A percentile compares a stretch with the other conserved stretches of the same genome.
Conservation (phyloP, 2,113 vertebrate species). For the Pterophyllum scalare region DNA sequence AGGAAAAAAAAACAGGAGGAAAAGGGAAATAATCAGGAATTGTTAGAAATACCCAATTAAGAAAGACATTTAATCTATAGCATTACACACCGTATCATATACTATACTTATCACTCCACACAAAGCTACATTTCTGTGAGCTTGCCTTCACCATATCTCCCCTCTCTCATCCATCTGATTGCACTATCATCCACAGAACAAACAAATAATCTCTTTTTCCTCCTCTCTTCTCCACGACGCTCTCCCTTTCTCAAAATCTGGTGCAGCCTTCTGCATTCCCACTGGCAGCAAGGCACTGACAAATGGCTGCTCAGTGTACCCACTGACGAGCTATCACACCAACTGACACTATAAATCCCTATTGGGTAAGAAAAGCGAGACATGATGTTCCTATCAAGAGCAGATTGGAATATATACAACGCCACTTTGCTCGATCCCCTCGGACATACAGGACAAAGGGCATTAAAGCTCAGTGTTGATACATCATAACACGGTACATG, state of each 20-base stretch:
- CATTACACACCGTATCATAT: too few relatives aligned
- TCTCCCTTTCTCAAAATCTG: slow-evolving; percentile 58
- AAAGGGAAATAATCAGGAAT: neutral
- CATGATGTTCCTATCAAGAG: slow-evolving; percentile 55
- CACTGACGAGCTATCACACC: slow-evolving; percentile 63
- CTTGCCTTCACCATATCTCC: slow-evolving; percentile 34
- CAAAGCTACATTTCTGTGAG: slow-evolving; percentile 13
- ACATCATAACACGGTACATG: neutral
- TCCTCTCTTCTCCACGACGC: neutral
- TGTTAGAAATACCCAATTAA: neutral
- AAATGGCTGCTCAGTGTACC: slow-evolving; percentile 60
- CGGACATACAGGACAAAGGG: slow-evolving; percentile 15
- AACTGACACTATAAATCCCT: slow-evolving; percentile 69
- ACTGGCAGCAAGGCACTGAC: slow-evolving; percentile 68
- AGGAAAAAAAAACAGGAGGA: neutral
- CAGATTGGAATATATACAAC: slow-evolving; percentile 27
- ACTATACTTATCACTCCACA: neutral
- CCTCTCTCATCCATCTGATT: slow-evolving; percentile 57
- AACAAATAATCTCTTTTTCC: slow-evolving; percentile 13
- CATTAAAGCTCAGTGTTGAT: slow-evolving; percentile 28
- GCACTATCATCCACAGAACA: slow-evolving; percentile 34
- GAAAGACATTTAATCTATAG: neutral
- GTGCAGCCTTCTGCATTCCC: slow-evolving; percentile 58
- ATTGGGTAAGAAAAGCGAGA: slow-evolving; percentile 51
- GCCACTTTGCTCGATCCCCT: slow-evolving; percentile 10